Evolutionary conservation across 2,888 invertebrate genomes (phyloP), one percentile per base, ranked within the genome.

Genomic region (Gastrophysa polygoni): DNA sequence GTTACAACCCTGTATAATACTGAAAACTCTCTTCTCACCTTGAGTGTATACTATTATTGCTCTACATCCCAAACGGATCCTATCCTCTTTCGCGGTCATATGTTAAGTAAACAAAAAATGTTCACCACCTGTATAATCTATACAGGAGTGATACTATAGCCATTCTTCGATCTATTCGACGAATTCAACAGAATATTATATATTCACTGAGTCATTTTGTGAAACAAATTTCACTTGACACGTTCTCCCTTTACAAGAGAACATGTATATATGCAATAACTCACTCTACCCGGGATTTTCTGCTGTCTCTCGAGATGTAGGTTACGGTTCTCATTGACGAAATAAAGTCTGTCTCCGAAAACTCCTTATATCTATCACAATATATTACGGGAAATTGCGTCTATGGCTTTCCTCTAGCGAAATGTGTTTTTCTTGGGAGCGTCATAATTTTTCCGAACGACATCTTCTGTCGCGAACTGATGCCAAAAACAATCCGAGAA

Each of bases 391-490:
- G 48, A 60, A 60, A 60, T 60, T 54, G 54, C 54, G 54, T 55
- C 54, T 55, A 60, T 43, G 48, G 54, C 55, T 60, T 60, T 20
- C 55, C 29, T 46, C 43, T 46, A 47, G 59, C 47, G 54, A 17
- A 47, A 55, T 50, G 54, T 48, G 38, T 60, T 55, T 60, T 64
- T 67, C 63, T 63, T 58, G 48, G 60, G 56, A 67, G 67, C 61
- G 43, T 69, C 68, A 71, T 71, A 71, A 63, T 69, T 71, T 68
- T 62, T 68, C 59, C 60, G 57, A 70, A 70, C 66, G 66, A 67
- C 69, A 64, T 66, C 68, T n/a, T 68, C 66, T 66, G 71, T 68
- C 71, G 63, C 29, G 64, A 69, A 67, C 67, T 66, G 69, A 66
- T 68, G 68, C 63, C 64, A 60, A 68, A 66, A 68, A 70, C 57